A percentile compares a stretch with the other conserved stretches of the same genome.
These are phyloP conservation scores for Zaprionus kolodkinae DNA, from an alignment of 1,140 invertebrate genomes.

Conservation along the genomic window DNA sequence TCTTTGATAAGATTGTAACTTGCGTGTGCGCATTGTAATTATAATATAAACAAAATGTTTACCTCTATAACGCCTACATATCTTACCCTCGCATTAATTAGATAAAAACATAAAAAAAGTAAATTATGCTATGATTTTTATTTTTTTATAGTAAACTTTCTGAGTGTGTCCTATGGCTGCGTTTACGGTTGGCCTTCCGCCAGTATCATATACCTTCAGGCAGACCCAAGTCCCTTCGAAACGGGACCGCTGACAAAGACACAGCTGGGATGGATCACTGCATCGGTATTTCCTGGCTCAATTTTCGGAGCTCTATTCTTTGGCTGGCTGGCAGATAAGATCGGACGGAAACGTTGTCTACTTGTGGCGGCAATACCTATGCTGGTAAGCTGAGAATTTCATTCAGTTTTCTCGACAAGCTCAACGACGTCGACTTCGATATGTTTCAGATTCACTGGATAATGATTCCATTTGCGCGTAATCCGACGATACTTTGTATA, in stretches of 20 bases:
- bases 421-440: not conserved
- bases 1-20: not conserved
- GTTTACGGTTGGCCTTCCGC: conserved; percentile 85
- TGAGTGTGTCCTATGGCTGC: conserved; percentile 50
- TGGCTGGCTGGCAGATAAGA: conserved; percentile 85
- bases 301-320: conserved; percentile 84
- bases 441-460: conserved; percentile 51
- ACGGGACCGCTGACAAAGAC: conserved; percentile 60
- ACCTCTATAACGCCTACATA: not conserved
- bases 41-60: not conserved
- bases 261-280: conserved; percentile 85
- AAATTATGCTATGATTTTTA: not conserved
- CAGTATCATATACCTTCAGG: conserved; percentile 84
- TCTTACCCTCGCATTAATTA: not conserved
- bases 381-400: conserved; percentile 23
- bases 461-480: conserved; percentile 74
- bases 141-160: conserved; percentile 40
- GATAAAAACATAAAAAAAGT: not conserved
- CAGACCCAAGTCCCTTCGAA: conserved; percentile 50
- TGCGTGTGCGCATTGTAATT: not conserved
- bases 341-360: conserved; percentile 50
- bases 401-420: not conserved
- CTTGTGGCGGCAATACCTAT: conserved; percentile 45
- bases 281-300: conserved; percentile 85
- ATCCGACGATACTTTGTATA: conserved; percentile 63